Conservation (phyloP, 2,113 vertebrate species). For the Phalacrocorax aristotelis region DNA sequence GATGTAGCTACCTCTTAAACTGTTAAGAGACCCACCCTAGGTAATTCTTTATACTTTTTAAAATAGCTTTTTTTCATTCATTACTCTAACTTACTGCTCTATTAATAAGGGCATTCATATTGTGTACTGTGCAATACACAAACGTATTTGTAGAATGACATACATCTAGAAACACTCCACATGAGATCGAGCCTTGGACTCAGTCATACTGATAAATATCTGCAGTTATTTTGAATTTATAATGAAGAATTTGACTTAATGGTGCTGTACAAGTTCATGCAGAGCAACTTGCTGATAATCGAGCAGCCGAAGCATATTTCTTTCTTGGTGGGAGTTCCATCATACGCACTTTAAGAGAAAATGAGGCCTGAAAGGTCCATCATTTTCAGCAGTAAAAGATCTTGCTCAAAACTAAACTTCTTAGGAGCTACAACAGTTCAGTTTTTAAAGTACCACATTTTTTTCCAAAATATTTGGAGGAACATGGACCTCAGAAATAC, state of each 20-base stretch:
- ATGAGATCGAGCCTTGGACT: neutral
- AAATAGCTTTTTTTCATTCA: neutral
- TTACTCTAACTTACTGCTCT: neutral
- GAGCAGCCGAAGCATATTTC: neutral
- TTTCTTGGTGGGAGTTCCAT: conserved; percentile 24
- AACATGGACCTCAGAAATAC: neutral
- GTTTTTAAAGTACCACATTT: neutral
- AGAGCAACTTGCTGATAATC: conserved; percentile 30
- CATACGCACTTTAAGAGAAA: neutral
- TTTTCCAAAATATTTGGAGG: neutral
- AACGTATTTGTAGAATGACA: neutral
- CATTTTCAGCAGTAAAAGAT: neutral
- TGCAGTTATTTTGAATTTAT: conserved; percentile 54
- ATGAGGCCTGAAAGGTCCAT: neutral
- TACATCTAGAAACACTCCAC: neutral
- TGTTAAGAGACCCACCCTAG: neutral
- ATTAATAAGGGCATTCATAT: neutral
- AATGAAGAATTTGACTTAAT: conserved; percentile 45
- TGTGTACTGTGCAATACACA: no score
- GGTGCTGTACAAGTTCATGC: conserved; percentile 35
- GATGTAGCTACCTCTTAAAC: neutral
- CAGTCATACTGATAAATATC: conserved; percentile 37
- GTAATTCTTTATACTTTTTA: neutral
- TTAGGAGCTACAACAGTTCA: neutral
- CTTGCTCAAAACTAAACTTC: neutral